These are phyloP conservation scores for Naja naja DNA, from an alignment of 2,113 vertebrate genomes.

Conservation along the genomic window DNA sequence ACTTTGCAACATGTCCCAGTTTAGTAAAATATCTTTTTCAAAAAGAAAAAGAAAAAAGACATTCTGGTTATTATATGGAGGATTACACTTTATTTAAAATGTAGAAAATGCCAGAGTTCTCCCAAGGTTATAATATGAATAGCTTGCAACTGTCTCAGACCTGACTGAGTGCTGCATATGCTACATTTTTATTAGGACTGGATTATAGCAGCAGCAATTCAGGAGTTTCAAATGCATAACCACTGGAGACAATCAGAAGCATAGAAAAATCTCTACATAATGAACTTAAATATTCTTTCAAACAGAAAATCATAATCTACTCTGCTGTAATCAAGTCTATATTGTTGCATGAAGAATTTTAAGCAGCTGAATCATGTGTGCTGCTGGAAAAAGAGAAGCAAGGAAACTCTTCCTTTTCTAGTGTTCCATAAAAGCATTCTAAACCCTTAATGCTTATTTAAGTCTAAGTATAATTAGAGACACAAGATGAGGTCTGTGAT, in stretches of 20 bases:
- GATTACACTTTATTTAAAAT: constrained; percentile 36
- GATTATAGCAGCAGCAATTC: constrained; percentile 61
- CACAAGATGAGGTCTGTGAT: constrained; percentile 40
- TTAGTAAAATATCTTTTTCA: constrained; percentile 1
- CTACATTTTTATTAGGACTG: constrained; percentile 64
- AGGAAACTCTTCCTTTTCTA: constrained; percentile 51
- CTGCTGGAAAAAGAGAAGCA: constrained; percentile 42
- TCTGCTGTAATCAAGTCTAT: constrained; percentile 67
- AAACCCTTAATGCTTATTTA: constrained; percentile 50
- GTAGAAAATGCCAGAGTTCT: constrained; percentile 40
- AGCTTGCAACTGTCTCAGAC: constrained; percentile 59
- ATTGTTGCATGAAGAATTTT: constrained; percentile 70
- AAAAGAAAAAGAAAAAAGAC: background rate
- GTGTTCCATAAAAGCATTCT: constrained; percentile 49
- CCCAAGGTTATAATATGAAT: constrained; percentile 44
- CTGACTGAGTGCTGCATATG: constrained; percentile 46
- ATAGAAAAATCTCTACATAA: constrained; percentile 69
- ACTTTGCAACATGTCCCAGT: background rate
- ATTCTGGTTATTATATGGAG: constrained; percentile 24
- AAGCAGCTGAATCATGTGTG: constrained; percentile 57
- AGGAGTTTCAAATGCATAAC: constrained; percentile 63
- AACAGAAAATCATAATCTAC: constrained; percentile 69
- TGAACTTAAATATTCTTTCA: constrained; percentile 73
- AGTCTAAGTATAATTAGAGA: constrained; percentile 53
- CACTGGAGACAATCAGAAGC: constrained; percentile 67